phyloP scores from a whole-genome alignment of 37 sponge, comb jelly and placozoan species.

The Ianthella basta region DNA sequence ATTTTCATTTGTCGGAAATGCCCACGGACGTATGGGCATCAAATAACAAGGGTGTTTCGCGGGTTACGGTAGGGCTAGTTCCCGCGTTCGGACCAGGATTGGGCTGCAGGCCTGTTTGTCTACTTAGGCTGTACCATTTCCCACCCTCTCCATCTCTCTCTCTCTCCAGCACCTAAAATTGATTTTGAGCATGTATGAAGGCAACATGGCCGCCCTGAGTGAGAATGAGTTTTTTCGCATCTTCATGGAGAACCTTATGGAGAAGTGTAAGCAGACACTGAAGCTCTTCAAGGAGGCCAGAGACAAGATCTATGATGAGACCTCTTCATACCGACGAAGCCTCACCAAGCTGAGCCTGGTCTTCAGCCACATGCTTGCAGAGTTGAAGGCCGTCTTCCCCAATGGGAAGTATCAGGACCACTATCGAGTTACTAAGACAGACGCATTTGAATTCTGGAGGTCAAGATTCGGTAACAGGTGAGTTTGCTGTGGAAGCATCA shows the following conservation, averaged over 20 bases:
- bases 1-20: no score
- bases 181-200: constrained; percentile 88
- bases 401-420: constrained; percentile 78
- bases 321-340: constrained; percentile 67
- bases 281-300: constrained; percentile 91
- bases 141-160: background rate
- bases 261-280: constrained; percentile 89
- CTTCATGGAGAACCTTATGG: constrained; percentile 92
- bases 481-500: background rate
- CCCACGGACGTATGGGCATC: no score
- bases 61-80: no score
- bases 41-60: no score
- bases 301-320: constrained; percentile 90
- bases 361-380: constrained; percentile 98
- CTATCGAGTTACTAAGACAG: constrained; percentile 88
- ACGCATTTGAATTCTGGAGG: constrained; percentile 94
- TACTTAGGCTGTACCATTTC: no score
- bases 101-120: no score
- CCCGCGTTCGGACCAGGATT: no score
- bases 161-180: constrained; percentile 66
- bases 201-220: constrained; percentile 76
- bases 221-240: constrained; percentile 89
- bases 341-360: constrained; percentile 93
- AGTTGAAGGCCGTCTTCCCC: constrained; percentile 93
- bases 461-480: constrained; percentile 80